Base-by-base conservation (phyloP, 2,888 invertebrate genomes). In the Orthosia cruda region DNA sequence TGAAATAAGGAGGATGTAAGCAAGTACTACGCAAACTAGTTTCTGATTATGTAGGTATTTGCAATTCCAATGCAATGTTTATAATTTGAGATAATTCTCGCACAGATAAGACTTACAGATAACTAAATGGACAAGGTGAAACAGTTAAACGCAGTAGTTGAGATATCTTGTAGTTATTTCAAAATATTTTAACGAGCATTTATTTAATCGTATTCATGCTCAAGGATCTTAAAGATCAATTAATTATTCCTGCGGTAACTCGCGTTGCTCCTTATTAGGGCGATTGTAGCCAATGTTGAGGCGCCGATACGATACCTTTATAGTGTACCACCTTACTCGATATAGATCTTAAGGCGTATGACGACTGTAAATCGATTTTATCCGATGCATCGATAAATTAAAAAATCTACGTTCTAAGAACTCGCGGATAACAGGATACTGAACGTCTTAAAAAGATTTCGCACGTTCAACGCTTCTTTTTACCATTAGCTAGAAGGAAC, bases 131-230 rank as follows among this genome's bases (percentile, higher is more conserved):
- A 75, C 80, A 82, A 85, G 74, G 77, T 69, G 69, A 63, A 64
- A 78, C 63, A 66, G 45, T 71, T 70, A 75, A 83, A 69, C 62
- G 75, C 68, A 77, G 57, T 67, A 66, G 70, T 80, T 76, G 81
- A 86, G 73, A 77, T 84, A 80, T 77, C 70, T 75, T 77, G 80
- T 86, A 86, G 88, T 88, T 88, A 87, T 87, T 79, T 84, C 64
- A 83, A 92, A 92, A 91, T 91, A 92, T 92, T 93, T 93, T 92
- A 93, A 93, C 89, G 92, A 92, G 90, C 84, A 82, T 84, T 87
- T 87, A 90, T 89, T 89, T 89, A 90, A 92, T 89, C 83, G 85
- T 90, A 89, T 90, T 88, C 88, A 84, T 87, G 84, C 87, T 89
- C 88, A 89, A 88, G 89, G 89, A 87, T 88, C 86, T 89, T 78